phyloP scores from a whole-genome alignment of 2,797 vertebrate species.

The Pteropus rufus region DNA sequence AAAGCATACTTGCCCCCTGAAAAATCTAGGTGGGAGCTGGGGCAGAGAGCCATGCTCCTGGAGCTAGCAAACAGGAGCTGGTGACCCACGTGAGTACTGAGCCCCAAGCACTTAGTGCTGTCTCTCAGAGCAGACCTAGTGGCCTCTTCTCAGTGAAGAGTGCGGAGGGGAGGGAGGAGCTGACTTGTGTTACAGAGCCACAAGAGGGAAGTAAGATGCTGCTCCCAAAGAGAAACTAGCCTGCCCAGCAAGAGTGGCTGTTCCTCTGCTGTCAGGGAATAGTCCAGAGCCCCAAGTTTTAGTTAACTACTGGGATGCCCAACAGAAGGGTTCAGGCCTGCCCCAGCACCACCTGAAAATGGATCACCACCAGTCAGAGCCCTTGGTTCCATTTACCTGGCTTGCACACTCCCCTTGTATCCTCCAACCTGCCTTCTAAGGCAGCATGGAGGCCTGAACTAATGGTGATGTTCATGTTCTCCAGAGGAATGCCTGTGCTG shows the following conservation, averaged over 20 bases:
- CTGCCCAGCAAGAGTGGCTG: not conserved
- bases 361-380: accelerated
- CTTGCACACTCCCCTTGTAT: not conserved
- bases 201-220: not conserved
- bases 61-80: not conserved
- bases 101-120: not conserved
- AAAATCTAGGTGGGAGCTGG: not conserved
- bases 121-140: not conserved
- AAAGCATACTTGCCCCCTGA: not conserved
- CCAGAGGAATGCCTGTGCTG: not conserved
- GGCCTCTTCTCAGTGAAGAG: not conserved
- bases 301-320: not conserved
- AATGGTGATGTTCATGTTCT: not conserved
- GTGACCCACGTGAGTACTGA: no score
- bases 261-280: not conserved
- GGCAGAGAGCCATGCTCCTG: not conserved
- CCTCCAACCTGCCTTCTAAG: not conserved
- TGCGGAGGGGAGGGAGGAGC: not conserved
- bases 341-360: not conserved
- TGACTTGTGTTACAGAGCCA: not conserved
- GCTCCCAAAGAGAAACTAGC: not conserved
- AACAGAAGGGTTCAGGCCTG: not conserved
- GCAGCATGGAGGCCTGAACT: not conserved
- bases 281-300: not conserved
- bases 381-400: not conserved